These are phyloP conservation scores for Trachythela sp. DNA, from an alignment of 64 coral and sea anemone species.

Conservation along the genomic window DNA sequence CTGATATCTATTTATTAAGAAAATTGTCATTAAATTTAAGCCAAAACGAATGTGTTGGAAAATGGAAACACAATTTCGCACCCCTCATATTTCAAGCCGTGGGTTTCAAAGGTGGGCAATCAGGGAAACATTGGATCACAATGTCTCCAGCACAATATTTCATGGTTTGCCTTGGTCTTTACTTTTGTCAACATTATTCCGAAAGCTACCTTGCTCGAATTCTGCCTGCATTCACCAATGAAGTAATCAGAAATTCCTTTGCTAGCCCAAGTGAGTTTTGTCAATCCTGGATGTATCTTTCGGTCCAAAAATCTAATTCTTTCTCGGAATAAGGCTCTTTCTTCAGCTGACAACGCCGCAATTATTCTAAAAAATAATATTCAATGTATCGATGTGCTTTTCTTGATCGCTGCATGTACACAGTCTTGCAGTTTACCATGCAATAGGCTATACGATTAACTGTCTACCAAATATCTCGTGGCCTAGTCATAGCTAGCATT, in stretches of 20 bases:
- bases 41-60: too few relatives aligned
- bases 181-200: not conserved
- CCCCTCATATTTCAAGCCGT: too few relatives aligned
- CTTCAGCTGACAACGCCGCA: slow-evolving; percentile 84
- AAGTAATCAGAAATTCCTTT: slow-evolving; percentile 99
- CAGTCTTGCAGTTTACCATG: not conserved
- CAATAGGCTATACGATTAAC: not conserved
- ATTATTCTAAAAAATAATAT: slow-evolving; percentile 62
- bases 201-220: slow-evolving; percentile 80
- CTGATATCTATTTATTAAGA: too few relatives aligned
- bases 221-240: slow-evolving; percentile 95
- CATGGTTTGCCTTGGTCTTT: too few relatives aligned
- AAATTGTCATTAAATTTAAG: too few relatives aligned
- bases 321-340: slow-evolving; percentile 83
- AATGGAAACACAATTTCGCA: too few relatives aligned
- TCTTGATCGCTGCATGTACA: not conserved
- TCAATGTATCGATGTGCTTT: not conserved
- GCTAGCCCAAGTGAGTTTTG: slow-evolving; percentile 93
- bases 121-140: too few relatives aligned
- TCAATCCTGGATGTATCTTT: slow-evolving; percentile 95
- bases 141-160: too few relatives aligned
- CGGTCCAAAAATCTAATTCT: slow-evolving; percentile 92
- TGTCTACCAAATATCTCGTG: too few relatives aligned
- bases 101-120: too few relatives aligned
- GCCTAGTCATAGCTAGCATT: too few relatives aligned